Evolutionary conservation across 2,888 invertebrate species (phyloP), one percentile per base, ranked within the genome.

Genomic region (Tachina fera): DNA sequence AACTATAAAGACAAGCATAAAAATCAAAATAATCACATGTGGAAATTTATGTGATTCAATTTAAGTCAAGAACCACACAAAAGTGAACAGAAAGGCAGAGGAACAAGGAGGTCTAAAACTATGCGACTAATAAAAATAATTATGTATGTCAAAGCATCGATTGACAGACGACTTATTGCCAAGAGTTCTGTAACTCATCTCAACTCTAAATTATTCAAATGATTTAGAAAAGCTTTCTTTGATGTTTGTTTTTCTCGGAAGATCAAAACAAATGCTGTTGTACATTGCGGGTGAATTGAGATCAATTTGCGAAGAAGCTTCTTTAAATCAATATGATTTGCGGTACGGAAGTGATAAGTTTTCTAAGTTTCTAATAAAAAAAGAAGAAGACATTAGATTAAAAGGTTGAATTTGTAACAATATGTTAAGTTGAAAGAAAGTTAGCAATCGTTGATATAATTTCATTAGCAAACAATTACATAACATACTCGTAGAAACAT

Each of bases 21-120:
- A 71, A 79, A 79, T 79, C 78, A 63, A 79, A 71, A 71, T 71
- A 79, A 65, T 79, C 79, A 72, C 56, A 72, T 63, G 63, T 71
- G 71, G 47, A 72, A 78, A 72, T 79, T 72, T 47, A 79, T 79
- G 56, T 72, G 63, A 79, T 72, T 72, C 79, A 79, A 71, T 79
- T 79, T 65, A 71, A 71, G 31, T 79, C 9, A 71, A 71, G 39
- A 47, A 22, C n/a, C 16, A 19, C 16, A 19, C 31, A 31, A 43
- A 10, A 22, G 53, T 14, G 39, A 1, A 19, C 14, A 22, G 13
- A 56, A 4, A 6, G 41, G 41, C 45, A 53, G 63, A 14, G 43
- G n/a, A 16, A 19, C 75, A 16, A 39, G 68, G 9, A 53, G 70
- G 47, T 31, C 11, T 22, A 8, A 41, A 41, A 63, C n/a, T 72